Evolutionary conservation across 2,113 vertebrate species (phyloP), one percentile per base, ranked within the genome.

Genomic region (Brienomyrus longianalis): DNA sequence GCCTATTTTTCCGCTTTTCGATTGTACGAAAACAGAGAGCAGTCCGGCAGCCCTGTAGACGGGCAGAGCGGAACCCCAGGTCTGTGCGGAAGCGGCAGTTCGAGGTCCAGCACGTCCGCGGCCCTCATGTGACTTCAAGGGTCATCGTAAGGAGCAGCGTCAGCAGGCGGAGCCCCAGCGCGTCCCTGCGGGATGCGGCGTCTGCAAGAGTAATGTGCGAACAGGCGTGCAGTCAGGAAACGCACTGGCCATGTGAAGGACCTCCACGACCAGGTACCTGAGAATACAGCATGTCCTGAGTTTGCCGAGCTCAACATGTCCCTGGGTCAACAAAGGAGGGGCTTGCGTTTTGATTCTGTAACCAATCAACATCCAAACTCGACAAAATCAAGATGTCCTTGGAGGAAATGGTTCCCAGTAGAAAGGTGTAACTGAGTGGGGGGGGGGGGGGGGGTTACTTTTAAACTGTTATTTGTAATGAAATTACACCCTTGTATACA

Each of bases 101-200:
- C 11, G 86, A 91, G 6, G 80, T 88, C 31, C 92, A 91, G 35
- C 11, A 77, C 47, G 10, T 35, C 51, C 17, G 74, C 66, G 45
- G 5, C 89, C 43, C 74, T 97, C 97, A 98, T 96, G 97, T 97
- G 90, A 98, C 95, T 92, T 97, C 96, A 93, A 96, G 93, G 90
- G 95, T 94, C 92, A 97, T 95, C 96, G 96, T 96, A 77, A 97
- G 94, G 94, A 96, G 90, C 62, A 97, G 92, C 10, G 92, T 93
- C 94, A 95, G 93, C 95, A 96, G 87, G 90, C 94, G 54, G 10
- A 96, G 92, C 89, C 94, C 90, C 92, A 94, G 92, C 35, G 39
- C 45, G 35, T 77, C 89, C 77, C 62, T 90, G 59, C 35, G 59
- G 70, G 89, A 90, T n/a, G 91, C 88, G 35, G 83, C 88, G 77